phyloP scores from a whole-genome alignment of 2,113 vertebrate genomes.

The Aramus guarauna region DNA sequence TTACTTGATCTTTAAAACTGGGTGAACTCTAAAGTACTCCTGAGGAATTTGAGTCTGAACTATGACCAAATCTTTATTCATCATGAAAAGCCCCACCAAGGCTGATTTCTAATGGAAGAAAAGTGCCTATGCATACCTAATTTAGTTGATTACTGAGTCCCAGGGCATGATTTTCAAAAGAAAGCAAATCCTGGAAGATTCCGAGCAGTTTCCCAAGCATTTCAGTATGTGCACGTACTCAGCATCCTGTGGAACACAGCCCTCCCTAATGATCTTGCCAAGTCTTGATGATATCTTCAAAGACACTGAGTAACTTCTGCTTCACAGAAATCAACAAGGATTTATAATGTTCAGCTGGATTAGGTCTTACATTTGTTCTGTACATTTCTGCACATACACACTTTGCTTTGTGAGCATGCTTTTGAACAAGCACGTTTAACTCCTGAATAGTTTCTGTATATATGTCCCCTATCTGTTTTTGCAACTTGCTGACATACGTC shows the following conservation, averaged over 20 bases:
- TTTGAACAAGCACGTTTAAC: background rate
- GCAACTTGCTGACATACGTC: background rate
- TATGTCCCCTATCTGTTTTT: background rate
- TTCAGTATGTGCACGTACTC: background rate
- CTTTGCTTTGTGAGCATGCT: background rate
- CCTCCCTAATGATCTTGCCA: background rate
- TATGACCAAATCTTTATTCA: conserved; percentile 27
- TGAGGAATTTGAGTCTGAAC: conserved; percentile 25
- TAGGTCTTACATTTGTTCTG: background rate
- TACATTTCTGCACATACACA: background rate
- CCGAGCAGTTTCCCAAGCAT: background rate
- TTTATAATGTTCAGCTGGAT: background rate
- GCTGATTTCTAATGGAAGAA: background rate
- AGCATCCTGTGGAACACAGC: background rate
- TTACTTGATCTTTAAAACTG: background rate
- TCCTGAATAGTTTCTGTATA: background rate
- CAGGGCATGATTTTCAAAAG: background rate
- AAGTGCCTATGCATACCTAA: background rate
- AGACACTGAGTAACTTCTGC: background rate
- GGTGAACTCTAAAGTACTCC: background rate
- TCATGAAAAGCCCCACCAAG: background rate
- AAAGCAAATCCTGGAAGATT: background rate
- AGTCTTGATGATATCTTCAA: background rate
- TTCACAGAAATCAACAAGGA: background rate
- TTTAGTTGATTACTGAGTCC: conserved; percentile 10